These are phyloP conservation scores for Aspidapion aeneum DNA, from an alignment of 2,888 invertebrate species.

Conservation along the genomic window DNA sequence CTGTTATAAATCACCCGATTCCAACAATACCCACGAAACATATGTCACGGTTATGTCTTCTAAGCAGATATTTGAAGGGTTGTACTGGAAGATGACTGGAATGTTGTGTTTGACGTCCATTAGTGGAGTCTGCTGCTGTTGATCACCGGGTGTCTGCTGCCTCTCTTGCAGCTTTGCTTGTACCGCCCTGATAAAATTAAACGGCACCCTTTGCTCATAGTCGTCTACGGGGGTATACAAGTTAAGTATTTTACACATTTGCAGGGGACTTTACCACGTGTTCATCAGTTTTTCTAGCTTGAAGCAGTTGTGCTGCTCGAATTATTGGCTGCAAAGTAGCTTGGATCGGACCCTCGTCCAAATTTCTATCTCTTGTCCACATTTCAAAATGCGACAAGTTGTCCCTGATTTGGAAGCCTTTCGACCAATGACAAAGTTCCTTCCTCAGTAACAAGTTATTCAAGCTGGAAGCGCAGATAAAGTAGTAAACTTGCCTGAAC, in stretches of 20 bases:
- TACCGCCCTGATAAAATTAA: slow-evolving; percentile 78
- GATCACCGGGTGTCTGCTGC: slow-evolving; percentile 26
- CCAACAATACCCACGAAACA: too few species aligned
- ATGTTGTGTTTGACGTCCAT: too few species aligned
- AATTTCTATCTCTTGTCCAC: slow-evolving; percentile 80
- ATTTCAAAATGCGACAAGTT: slow-evolving; percentile 92
- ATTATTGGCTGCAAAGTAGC: slow-evolving; percentile 84
- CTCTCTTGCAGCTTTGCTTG: slow-evolving; percentile 68
- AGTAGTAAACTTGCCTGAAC: slow-evolving; percentile 89
- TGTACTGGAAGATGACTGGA: too few species aligned
- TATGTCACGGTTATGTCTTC: too few species aligned
- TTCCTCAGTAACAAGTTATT: slow-evolving; percentile 93
- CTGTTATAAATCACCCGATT: too few species aligned
- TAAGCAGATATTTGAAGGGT: too few species aligned
- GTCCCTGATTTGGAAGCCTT: slow-evolving; percentile 94
- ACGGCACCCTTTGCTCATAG: slow-evolving; percentile 79
- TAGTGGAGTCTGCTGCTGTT: slow-evolving; percentile 40
- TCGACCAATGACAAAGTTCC: slow-evolving; percentile 97
- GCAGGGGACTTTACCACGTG: slow-evolving; percentile 88
- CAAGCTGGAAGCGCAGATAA: slow-evolving; percentile 88
- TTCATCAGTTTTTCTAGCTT: slow-evolving; percentile 90
- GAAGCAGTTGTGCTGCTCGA: slow-evolving; percentile 92
- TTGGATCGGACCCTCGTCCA: slow-evolving; percentile 58
- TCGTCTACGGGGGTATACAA: slow-evolving; percentile 77
- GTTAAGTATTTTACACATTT: slow-evolving; percentile 70